phyloP scores from a whole-genome alignment of 2,797 vertebrate species.

The Tachyglossus aculeatus region DNA sequence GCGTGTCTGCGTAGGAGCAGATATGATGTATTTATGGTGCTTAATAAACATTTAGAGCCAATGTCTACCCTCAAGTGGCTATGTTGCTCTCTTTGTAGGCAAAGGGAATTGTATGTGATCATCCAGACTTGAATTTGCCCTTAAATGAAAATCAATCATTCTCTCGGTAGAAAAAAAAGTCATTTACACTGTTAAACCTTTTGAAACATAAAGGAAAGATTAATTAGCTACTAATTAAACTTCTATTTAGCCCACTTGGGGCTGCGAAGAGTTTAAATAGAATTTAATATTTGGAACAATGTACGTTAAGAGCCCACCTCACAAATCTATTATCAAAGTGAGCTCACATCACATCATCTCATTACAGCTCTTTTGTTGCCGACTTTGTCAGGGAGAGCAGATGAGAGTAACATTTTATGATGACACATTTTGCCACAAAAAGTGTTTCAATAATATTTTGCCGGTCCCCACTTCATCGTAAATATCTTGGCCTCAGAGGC shows the following conservation, averaged over 20 bases:
- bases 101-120: constrained; percentile 24
- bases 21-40: constrained; percentile 50
- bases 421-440: constrained; percentile 16
- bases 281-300: constrained; percentile 1
- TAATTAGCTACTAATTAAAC: constrained; percentile 14
- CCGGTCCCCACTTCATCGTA: background rate
- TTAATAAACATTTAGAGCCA: constrained; percentile 36
- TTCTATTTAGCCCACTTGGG: constrained; percentile 15
- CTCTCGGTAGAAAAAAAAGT: constrained; percentile 18
- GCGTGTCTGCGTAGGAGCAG: background rate
- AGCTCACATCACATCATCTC: background rate
- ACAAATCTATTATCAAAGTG: constrained; percentile 1
- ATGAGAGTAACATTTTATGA: constrained; percentile 9
- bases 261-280: constrained; percentile 21
- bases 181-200: constrained; percentile 10
- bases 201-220: constrained; percentile 36
- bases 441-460: constrained; percentile 6
- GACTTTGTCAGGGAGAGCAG: background rate
- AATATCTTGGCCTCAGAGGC: background rate
- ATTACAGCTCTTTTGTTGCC: background rate
- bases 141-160: constrained; percentile 40
- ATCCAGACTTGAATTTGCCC: constrained; percentile 27
- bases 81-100: constrained; percentile 26
- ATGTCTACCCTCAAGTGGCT: constrained; percentile 1
- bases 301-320: background rate